phyloP scores from a whole-genome alignment of 2,888 invertebrate species.

The Drymonia ruficornis region DNA sequence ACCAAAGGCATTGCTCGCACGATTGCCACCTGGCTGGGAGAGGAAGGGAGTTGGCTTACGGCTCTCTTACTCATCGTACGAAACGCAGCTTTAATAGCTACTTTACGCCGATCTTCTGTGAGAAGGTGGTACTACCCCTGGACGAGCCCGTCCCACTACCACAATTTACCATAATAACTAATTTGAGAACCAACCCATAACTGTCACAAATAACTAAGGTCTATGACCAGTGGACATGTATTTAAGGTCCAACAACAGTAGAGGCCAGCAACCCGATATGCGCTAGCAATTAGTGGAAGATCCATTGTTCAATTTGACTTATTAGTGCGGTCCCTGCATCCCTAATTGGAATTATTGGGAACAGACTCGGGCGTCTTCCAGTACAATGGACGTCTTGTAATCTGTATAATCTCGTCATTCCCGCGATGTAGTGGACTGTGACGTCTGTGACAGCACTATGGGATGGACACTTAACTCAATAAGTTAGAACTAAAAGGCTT shows the following conservation, averaged over 20 bases:
- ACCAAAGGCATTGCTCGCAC: too few species aligned
- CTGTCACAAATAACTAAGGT: neutral
- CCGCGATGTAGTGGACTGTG: conserved; percentile 12
- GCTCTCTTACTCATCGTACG: too few species aligned
- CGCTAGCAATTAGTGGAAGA: conserved; percentile 62
- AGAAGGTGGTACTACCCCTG: too few species aligned
- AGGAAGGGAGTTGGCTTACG: too few species aligned
- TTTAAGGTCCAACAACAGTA: neutral
- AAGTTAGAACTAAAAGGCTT: too few species aligned
- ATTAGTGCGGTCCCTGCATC: conserved; percentile 61
- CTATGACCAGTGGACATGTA: neutral
- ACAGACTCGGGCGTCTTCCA: conserved; percentile 26
- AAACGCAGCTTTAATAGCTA: too few species aligned
- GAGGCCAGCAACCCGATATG: conserved; percentile 34
- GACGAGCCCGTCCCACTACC: too few species aligned
- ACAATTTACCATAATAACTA: too few species aligned
- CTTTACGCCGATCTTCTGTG: too few species aligned
- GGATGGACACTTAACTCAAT: too few species aligned
- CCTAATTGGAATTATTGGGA: conserved; percentile 72
- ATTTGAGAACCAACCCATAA: neutral
- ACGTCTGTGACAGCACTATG: neutral
- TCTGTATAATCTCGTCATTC: conserved; percentile 45
- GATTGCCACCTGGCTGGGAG: too few species aligned
- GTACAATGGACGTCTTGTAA: conserved; percentile 45
- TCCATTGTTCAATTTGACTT: conserved; percentile 78